phyloP scores from a whole-genome alignment of 2,888 invertebrate species.

The Parapristionchus giblindavisi region DNA sequence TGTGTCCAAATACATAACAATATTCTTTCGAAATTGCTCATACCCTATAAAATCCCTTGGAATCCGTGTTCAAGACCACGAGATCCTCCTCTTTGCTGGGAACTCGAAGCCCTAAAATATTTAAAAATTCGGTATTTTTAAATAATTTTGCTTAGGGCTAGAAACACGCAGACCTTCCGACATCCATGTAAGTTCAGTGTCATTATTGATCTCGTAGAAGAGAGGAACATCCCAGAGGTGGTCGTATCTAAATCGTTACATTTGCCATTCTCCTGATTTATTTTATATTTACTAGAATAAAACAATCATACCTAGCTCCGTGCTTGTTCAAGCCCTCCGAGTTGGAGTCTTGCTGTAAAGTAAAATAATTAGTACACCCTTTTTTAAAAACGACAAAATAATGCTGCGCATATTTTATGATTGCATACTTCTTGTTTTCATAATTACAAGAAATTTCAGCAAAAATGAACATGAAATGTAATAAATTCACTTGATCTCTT shows the following conservation, averaged over 20 bases:
- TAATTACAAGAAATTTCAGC: neutral
- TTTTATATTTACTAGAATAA: neutral
- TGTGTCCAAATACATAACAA: no score
- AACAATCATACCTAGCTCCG: slow-evolving; percentile 2
- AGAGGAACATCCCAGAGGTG: slow-evolving; percentile 67
- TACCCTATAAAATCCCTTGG: slow-evolving; percentile 66
- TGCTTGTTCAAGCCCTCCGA: slow-evolving; percentile 45
- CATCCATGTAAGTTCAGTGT: slow-evolving; percentile 60
- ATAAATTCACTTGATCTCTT: no score
- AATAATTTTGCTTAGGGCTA: no score
- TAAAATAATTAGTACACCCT: neutral
- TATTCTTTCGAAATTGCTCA: slow-evolving; percentile 28
- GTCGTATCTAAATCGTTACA: slow-evolving; percentile 55
- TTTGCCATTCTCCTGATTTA: slow-evolving; percentile 49
- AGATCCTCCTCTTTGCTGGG: slow-evolving; percentile 50
- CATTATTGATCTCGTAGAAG: slow-evolving; percentile 58
- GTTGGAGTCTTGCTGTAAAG: slow-evolving; percentile 27
- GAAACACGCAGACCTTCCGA: slow-evolving; percentile 44
- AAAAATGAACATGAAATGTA: no score
- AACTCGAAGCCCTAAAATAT: slow-evolving; percentile 23
- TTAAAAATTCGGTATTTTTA: no score
- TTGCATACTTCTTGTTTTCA: no score
- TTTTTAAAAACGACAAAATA: neutral
- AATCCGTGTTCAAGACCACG: slow-evolving; percentile 63
- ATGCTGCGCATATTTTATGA: no score